Base-by-base conservation (phyloP, 2,797 vertebrate species). In the Neosilurus hyrtlii region DNA sequence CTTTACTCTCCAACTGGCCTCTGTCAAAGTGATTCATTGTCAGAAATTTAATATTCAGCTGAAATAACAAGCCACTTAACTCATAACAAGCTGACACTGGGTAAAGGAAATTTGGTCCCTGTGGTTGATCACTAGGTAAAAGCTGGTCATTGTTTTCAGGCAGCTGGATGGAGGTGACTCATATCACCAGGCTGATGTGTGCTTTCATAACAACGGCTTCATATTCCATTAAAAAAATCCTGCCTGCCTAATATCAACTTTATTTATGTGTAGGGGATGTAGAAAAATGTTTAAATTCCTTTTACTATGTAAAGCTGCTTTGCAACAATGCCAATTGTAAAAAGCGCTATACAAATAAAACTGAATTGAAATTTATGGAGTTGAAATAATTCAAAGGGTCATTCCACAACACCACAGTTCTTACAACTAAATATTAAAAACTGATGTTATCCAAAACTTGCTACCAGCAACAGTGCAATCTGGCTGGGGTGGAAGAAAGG, bases 11-110 rank as follows among this genome's bases (percentile, higher is more conserved):
- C 84, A 86, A 83, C 88, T 86, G 85, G 84, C 87, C 78, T 84
- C 88, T 90, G 90, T 82, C 88, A 90, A 81, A 82, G 83, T 91
- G 91, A 92, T 93, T 90, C 91, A 90, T 92, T 86, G 89, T 86
- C 87, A 87, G 88, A 83, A 76, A 81, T 89, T 86, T 79, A 87
- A 83, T 75, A 86, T 89, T 92, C 90, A 93, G 91, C 92, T 93
- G 91, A 88, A 86, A 90, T 92, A 93, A 93, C 90, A 93, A 86
- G 82, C 81, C 85, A 11, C 79, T 84, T 82, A 20, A 82, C 82
- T 80, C 77, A 62, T 84, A 88, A 83, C 68, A 84, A 75, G 14
- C 83, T 75, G 81, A 90, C 89, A 84, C 83, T 79, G 89, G 82
- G 84, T 81, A 68, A 89, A 89, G 89, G 89, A 92, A 90, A 91